Base-by-base conservation (phyloP, 2,113 vertebrate species). In the Oplegnathus fasciatus region DNA sequence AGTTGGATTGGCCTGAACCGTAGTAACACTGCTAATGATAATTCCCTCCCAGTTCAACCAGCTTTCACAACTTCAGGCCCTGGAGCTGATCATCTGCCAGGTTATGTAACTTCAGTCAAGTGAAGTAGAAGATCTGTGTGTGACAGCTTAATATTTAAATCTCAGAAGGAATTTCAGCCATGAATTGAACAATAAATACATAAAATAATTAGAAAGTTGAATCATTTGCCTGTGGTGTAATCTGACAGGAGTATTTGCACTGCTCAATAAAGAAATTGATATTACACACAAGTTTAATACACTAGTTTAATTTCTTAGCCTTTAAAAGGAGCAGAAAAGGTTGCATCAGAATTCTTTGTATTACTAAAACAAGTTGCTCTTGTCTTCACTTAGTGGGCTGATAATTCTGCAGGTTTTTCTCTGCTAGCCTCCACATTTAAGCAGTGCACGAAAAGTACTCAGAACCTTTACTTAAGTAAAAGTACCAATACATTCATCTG, bases 61-160 rank as follows among this genome's bases (percentile, higher is more conserved):
- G 86, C 72, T 89, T 70, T 69, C 34, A 64, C 32, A 75, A 5
- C 68, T 78, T 34, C 17, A 52, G 73, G 26, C 67, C 78, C 57
- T 2, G 0, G 22, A 73, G 68, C 61, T 17, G 61, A 76, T 88
- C 22, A 76, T 61, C 55, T 78, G 64, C 84, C 60, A 1, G 15
- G 14, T 80, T 87, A 78, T 74, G 64, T 67, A 80, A 84, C 34
- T 10, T 57, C 28, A 46, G 60, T 57, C 37, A n/a, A 44, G 46
- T 64, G 28, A 68, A 83, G 54, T 6, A 6, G 60, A 73, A 61
- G 42, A 62, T 52, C 6, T 75, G 17, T 20, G 24, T 34, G 40
- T 81, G 86, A 78, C 42, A 76, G 80, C 68, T 78, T 48, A 17
- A 7, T 32, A 0, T 46, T n/a, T 44, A 64, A 14, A 42, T 65